Conservation (phyloP, 2,888 invertebrate genomes). For the Polyommatus icarus region DNA sequence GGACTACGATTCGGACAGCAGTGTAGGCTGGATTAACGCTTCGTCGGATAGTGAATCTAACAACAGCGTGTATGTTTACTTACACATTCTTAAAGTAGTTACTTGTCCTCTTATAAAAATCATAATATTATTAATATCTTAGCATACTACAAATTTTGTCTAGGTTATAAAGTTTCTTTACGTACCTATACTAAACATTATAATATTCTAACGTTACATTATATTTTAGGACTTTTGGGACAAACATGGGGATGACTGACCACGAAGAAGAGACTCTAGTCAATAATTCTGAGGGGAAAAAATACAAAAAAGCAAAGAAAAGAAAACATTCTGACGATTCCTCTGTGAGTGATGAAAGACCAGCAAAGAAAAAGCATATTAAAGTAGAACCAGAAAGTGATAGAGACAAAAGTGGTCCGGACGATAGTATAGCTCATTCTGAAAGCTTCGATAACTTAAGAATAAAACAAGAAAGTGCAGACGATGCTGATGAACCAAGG, state of each 20-base stretch:
- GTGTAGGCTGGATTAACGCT: constrained; percentile 57
- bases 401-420: constrained; percentile 35
- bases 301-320: constrained; percentile 40
- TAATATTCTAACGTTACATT: background rate
- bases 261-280: background rate
- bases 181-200: background rate
- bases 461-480: constrained; percentile 58
- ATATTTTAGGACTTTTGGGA: background rate
- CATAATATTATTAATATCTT: background rate
- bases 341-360: constrained; percentile 29
- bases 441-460: constrained; percentile 51
- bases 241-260: background rate
- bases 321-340: constrained; percentile 39
- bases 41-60: constrained; percentile 46
- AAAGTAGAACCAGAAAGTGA: constrained; percentile 57
- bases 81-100: background rate
- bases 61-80: constrained; percentile 47
- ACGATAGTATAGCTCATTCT: constrained; percentile 41
- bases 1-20: constrained; percentile 48
- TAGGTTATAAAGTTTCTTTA: no score
- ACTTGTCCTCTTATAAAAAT: background rate
- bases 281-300: constrained; percentile 32
- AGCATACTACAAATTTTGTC: background rate
- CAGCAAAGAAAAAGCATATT: constrained; percentile 45
- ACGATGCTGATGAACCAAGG: constrained; percentile 41